Base-by-base conservation (phyloP, 1,140 invertebrate species). In the Pissodes strobi region DNA sequence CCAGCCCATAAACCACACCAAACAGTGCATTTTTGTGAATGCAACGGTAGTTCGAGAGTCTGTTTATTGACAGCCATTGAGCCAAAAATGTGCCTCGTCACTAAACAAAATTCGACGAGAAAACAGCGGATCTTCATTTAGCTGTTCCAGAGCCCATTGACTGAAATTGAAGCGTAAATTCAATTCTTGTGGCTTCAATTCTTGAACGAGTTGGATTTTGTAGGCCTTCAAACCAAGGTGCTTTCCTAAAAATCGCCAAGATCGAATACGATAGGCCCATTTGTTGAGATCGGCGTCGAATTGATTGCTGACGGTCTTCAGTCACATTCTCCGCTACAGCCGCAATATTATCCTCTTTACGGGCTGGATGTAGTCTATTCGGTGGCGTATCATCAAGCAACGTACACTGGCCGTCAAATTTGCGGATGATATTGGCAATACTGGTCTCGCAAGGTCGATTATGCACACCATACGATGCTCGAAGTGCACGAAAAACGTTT, bases 31-130 rank as follows among this genome's bases (percentile, higher is more conserved):
- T 56, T 56, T 25, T 56, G 9, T 45, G 30, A 34, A 18, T 56
- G 9, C 25, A 56, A 41, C 3, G 41, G 18, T 21, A 22, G 8
- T 19, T 59, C 38, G 8, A 3, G 6, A 19, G 15, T 27, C 41
- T 23, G 10, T 25, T 48, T 34, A n/a, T 34, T n/a, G n/a, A 8
- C 30, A 34, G 30, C 68, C 66, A 51, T 66, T 62, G 1, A 70
- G 23, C 59, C 53, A 66, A 59, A 72, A 70, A 53, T 71, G 66
- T n/a, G 66, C 68, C n/a, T n/a, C n/a, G n/a, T n/a, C n/a, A n/a
- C n/a, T n/a, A n/a, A n/a, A n/a, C n/a, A n/a, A n/a, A n/a, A 71
- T 70, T 60, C 43, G 30, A 27, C 56, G 10, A 30, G 59, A 38
- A 66, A 69, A 67, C 19, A 34, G 17, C 22, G 64, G 58, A 43